phyloP scores from a whole-genome alignment of 2,113 vertebrate species.

The Elgaria multicarinata region DNA sequence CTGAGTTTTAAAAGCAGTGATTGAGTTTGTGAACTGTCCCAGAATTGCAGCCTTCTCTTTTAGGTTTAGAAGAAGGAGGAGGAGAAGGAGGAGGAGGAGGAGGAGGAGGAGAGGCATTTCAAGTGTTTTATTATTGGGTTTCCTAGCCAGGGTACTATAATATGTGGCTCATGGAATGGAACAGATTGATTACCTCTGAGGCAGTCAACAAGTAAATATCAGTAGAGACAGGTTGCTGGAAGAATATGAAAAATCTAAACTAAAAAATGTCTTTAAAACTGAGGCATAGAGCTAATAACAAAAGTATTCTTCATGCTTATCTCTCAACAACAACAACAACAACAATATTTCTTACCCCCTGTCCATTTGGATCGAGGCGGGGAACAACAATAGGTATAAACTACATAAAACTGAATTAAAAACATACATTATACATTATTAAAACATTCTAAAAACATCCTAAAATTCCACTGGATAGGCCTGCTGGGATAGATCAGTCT shows the following conservation, averaged over 20 bases:
- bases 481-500: no score
- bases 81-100: neutral
- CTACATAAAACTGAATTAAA: no score
- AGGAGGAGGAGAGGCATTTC: neutral
- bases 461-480: no score
- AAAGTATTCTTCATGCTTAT: neutral
- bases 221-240: neutral
- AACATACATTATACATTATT: no score
- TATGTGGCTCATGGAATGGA: neutral
- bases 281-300: neutral
- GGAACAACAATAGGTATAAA: no score
- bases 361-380: no score
- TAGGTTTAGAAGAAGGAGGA: neutral
- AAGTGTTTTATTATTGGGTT: neutral
- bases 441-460: no score
- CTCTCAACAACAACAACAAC: no score
- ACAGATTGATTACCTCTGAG: neutral
- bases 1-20: no score
- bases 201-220: neutral
- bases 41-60: neutral
- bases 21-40: no score
- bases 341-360: no score
- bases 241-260: neutral
- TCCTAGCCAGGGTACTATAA: neutral
- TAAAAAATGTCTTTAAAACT: neutral